Evolutionary conservation across 64 coral and sea anemone genomes (phyloP).

Genomic region (Dendronephthya gigantea): DNA sequence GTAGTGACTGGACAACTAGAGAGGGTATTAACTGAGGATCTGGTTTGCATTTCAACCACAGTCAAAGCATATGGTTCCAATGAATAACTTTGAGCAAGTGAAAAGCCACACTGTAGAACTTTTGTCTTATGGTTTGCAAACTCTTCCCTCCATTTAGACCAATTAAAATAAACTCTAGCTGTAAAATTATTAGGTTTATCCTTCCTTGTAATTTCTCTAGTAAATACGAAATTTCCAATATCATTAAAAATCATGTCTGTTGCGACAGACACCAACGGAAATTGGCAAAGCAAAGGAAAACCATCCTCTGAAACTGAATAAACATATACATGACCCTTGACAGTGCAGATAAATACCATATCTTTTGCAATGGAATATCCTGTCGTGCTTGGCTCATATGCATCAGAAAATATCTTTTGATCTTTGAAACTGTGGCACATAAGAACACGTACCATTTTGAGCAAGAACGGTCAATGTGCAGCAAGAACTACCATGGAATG

Average conservation of each 20-base stretch:
- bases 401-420: constrained; percentile 3
- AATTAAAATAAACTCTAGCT: constrained; percentile 4
- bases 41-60: not conserved
- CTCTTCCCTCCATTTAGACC: constrained; percentile 4
- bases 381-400: not conserved
- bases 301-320: not conserved
- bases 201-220: not conserved
- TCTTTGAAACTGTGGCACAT: not conserved
- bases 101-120: not conserved
- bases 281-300: constrained; percentile 7
- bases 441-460: constrained; percentile 8
- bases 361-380: not conserved
- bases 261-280: not conserved
- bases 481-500: too few relatives aligned
- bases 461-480: not conserved
- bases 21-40: not conserved
- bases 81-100: not conserved
- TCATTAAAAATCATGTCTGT: not conserved
- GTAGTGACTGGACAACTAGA: not conserved
- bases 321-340: not conserved
- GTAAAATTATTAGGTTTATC: not conserved
- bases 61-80: not conserved
- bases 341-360: not conserved
- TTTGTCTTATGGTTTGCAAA: not conserved
- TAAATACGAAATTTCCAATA: not conserved